Evolutionary conservation across 2,888 invertebrate species (phyloP), one percentile per base, ranked within the genome.

Genomic region (Eristalinus aeneus): DNA sequence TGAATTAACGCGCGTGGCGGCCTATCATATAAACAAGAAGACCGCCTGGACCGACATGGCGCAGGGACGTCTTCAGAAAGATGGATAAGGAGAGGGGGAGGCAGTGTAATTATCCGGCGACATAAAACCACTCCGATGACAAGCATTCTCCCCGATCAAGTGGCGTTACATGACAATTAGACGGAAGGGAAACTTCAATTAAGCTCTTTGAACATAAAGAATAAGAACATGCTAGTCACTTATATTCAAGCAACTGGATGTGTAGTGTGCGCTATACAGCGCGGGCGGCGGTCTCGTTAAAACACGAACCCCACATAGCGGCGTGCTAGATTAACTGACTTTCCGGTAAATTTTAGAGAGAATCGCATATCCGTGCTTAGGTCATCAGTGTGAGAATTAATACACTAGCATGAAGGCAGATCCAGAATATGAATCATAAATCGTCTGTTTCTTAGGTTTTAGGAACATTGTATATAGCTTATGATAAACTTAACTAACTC

Each of bases 101-200:
- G 82, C 27, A 3, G 27, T 81, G 69, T 86, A 86, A 86, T 82
- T 78, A 86, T 61, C 82, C 82, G 86, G 86, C 86, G 86, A 86
- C 86, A 82, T 73, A 69, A 81, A 80, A 77, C 75, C 27, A 76
- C 71, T 60, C 58, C 53, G 63, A 68, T 67, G 63, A 71, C 36
- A 68, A 36, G 63, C 54, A 67, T 69, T 81, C 79, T 76, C 84
- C 88, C 79, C 75, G 78, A 84, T 85, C 79, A 79, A 76, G 76
- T 79, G 72, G 79, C 84, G 80, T 86, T 86, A 77, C 71, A 86
- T 77, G 81, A 84, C 82, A 88, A 84, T 88, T 84, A 86, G 85
- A 81, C 82, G 83, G 81, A 82, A 84, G 86, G 88, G 88, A 88
- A 88, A 88, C 88, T 80, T 81, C 78, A 88, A 89, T 88, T 88